Conservation (phyloP, 1,140 invertebrate species). For the Zaprionus tsacasi region DNA sequence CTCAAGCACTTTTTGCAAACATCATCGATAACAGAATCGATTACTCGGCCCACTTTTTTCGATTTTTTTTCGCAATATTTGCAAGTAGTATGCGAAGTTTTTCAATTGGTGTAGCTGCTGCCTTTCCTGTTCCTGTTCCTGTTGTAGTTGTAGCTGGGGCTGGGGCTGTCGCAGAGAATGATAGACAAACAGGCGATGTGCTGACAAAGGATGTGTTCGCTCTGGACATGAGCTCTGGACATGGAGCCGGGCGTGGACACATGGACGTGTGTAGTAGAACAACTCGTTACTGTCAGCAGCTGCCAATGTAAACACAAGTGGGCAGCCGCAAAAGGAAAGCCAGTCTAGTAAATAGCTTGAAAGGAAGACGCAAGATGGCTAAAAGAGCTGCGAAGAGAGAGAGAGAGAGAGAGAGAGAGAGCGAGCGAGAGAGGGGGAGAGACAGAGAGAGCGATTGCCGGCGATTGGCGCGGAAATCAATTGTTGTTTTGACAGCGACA, state of each 20-base stretch:
- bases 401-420: conserved; percentile 21
- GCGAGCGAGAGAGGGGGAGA: background rate
- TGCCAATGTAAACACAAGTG: conserved; percentile 81
- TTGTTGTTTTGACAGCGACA: conserved; percentile 83
- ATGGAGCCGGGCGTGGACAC: conserved; percentile 30
- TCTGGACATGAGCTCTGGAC: conserved; percentile 33
- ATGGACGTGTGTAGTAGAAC: conserved; percentile 73
- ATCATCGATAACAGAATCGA: conserved; percentile 71
- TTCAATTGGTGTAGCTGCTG: conserved; percentile 4
- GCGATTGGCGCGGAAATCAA: conserved; percentile 81
- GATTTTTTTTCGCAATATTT: conserved; percentile 63
- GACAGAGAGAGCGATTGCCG: conserved; percentile 32
- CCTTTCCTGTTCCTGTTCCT: too few relatives aligned
- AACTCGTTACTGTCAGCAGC: conserved; percentile 80
- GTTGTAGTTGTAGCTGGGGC: background rate
- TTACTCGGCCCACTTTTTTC: conserved; percentile 38
- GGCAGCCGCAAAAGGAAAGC: conserved; percentile 68
- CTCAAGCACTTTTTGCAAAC: conserved; percentile 54
- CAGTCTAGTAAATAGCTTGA: conserved; percentile 52
- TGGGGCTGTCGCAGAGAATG: conserved; percentile 49
- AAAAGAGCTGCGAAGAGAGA: conserved; percentile 42
- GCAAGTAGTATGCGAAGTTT: conserved; percentile 42
- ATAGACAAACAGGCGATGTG: conserved; percentile 78
- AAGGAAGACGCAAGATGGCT: conserved; percentile 25
- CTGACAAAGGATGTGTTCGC: conserved; percentile 75